Evolutionary conservation across 2,797 vertebrate species (phyloP), one percentile per base, ranked within the genome.

Genomic region (Cossypha heuglini): DNA sequence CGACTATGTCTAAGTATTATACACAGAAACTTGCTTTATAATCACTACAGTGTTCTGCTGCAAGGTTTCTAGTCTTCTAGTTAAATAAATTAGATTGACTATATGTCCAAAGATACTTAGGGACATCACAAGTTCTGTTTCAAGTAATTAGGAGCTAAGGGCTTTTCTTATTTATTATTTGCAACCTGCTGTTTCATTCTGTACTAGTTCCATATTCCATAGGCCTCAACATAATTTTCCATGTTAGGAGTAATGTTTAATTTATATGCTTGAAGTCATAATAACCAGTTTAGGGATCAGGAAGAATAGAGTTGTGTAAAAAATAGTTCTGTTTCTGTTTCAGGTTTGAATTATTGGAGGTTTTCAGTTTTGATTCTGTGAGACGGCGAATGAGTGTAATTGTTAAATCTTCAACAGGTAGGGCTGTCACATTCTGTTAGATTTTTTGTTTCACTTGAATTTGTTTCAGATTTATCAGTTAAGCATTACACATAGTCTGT

Each of bases 381-480:
- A 98, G 99, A 74, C 98, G 99, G 55, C 98, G 99, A 88, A 99
- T 99, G 99, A 99, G 99, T 40, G 99, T 99, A 26, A 99, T 99
- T 2, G 99, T 99, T 92, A 98, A 97, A 81, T 98, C 98, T 66
- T 84, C 85, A 85, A 87, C 98, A 96, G 99, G 99, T 99, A 98
- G 62, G 57, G 11, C 31, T 28, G 38, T 55, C 21, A 33, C 67
- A 31, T 87, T 73, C 73, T 84, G 11, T 75, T 59, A 8, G 10
- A 5, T 21, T 20, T 37, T 48, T 52, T 37, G 17, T 93, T 73
- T 72, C 16, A 16, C 10, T 59, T 62, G 10, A 43, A 35, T 81
- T 63, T 66, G 33, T 75, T 69, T 55, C 33, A 29, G 10, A 8
- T 67, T 87, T 78, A n/a, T 64, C 35, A 28, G 12, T 45, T 75